Base-by-base conservation (phyloP, 2,888 invertebrate species). In the Mycalesis mineus region DNA sequence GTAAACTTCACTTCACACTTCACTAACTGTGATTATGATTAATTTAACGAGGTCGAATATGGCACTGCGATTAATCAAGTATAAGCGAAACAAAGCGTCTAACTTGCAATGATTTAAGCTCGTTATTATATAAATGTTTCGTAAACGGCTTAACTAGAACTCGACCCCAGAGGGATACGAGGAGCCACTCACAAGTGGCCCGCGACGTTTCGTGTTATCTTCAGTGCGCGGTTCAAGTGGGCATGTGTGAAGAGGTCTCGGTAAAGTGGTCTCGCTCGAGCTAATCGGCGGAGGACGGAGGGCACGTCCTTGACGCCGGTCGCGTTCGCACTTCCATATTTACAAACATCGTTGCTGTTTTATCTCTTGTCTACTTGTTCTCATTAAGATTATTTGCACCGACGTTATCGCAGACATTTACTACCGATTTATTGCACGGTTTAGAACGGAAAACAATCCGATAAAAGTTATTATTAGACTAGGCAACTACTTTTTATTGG, bases 281-380 rank as follows among this genome's bases (percentile, higher is more conserved):
- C 58, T 66, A 64, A 66, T 67, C 66, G 51, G 77, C 60, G 55
- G 66, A 57, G 68, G 68, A 65, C 70, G 65, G 73, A 68, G 74
- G 73, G 69, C 74, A 68, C 75, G 83, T 72, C 84, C 85, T 86
- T 87, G 86, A 82, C 84, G 81, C 76, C 80, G 77, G 64, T 63
- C 71, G 69, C 55, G 69, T 70, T 72, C 69, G 69, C 73, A 72
- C 68, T 64, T 69, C 69, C 67, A 69, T 73, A 80, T 77, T 69
- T 76, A 76, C 77, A 63, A 53, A 58, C 58, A 53, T 49, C 41
- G 29, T 29, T 22, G 51, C 42, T 55, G 37, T 15, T 37, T 58
- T 55, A 55, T 58, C 58, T 48, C 53, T 11, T 17, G 53, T 52
- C 48, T 50, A 58, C 48, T 48, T 42, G 47, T 53, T 47, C 31